Evolutionary conservation across 2,797 vertebrate genomes (phyloP), one percentile per base, ranked within the genome.

Genomic region (Dendrocincla fuliginosa): DNA sequence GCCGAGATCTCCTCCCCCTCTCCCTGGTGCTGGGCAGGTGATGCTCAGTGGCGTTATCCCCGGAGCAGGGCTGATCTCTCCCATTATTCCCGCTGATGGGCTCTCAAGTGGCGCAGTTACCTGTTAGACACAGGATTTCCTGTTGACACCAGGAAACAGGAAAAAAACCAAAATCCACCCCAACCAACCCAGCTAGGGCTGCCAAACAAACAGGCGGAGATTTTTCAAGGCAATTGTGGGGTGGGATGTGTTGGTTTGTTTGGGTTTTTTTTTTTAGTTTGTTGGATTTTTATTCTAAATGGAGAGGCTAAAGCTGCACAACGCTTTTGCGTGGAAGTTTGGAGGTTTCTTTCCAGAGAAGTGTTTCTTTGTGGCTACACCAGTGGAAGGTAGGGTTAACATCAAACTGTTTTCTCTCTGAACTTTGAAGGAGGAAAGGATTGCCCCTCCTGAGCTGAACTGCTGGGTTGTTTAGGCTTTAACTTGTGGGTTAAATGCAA

Each of bases 1-100:
- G 98, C 94, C 97, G 95, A 49, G 95, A 94, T 41, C 64, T 74
- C 87, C 96, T 80, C 95, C 97, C 69, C 7, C 33, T 92, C 91
- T 88, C 87, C 97, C 85, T 70, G 96, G 97, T 97, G 98, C 98
- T 96, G 97, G 98, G 98, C 98, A 99, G 98, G 98, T 99, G 98
- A 98, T 98, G 97, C 94, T 97, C 92, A 89, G 87, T 87, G 97
- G n/a, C 27, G 44, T 98, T 98, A 97, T 96, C 97, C 91, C 86
- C 97, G 96, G 97, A 97, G 97, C 97, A 94, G 97, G 97, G 98
- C 98, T 98, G 93, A 95, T 98, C 97, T 91, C 97, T 96, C 97
- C 98, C 98, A 97, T 98, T 98, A 98, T 97, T 87, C 94, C 94
- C 50, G 89, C 90, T 92, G 96, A 97, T 95, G 94, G 97, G 81